These are phyloP conservation scores for Lypha dubia DNA, from an alignment of 2,888 invertebrate genomes.

Conservation along the genomic window DNA sequence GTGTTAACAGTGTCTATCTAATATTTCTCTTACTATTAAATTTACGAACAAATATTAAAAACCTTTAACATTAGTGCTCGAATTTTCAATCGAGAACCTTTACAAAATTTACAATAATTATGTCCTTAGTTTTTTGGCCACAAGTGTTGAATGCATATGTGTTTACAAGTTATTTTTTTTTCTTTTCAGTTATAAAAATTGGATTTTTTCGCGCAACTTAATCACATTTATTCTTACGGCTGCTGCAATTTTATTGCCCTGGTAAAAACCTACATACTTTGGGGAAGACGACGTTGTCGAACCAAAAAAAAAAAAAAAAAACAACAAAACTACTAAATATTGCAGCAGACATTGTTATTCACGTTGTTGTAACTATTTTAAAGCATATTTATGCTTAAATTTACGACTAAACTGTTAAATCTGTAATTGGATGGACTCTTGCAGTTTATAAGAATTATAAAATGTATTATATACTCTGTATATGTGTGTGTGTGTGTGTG, in stretches of 20 bases:
- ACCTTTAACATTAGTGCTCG: too few species aligned
- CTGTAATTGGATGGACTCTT: conserved; percentile 61
- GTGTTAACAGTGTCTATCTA: too few species aligned
- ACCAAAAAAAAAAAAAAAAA: conserved; percentile 4
- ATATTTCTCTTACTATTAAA: too few species aligned
- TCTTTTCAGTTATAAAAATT: conserved; percentile 65
- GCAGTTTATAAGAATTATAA: conserved; percentile 30
- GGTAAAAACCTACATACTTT: conserved; percentile 32
- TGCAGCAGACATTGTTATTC: conserved; percentile 48
- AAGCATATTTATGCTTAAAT: conserved; percentile 61
- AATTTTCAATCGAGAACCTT: too few species aligned
- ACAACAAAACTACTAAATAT: too few species aligned
- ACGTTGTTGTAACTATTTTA: conserved; percentile 48
- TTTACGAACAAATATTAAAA: too few species aligned
- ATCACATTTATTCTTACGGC: conserved; percentile 70
- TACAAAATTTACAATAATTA: too few species aligned
- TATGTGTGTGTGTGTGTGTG: conserved; percentile 6
- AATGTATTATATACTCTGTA: too few species aligned
- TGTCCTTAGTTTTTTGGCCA: neutral
- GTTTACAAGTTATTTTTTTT: conserved; percentile 15
- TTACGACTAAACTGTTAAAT: conserved; percentile 65
- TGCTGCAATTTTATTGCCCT: conserved; percentile 66
- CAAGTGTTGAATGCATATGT: neutral
- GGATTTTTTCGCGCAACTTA: conserved; percentile 70
- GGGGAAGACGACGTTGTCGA: conserved; percentile 43